These are phyloP conservation scores for Bothrops jararaca DNA, from an alignment of 2,113 vertebrate genomes.

Conservation along the genomic window DNA sequence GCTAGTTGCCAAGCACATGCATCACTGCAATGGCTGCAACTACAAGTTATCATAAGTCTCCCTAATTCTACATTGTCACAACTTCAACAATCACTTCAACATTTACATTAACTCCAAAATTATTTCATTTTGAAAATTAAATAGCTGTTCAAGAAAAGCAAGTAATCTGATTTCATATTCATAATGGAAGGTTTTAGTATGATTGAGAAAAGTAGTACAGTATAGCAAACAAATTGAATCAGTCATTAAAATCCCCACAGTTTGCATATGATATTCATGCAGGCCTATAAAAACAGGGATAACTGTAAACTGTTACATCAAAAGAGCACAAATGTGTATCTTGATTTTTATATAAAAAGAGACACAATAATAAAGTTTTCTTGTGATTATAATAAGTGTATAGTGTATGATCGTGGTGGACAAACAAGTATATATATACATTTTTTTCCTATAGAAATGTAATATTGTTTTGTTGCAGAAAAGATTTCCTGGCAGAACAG, in stretches of 20 bases:
- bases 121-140: background rate
- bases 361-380: background rate
- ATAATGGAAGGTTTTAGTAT: background rate
- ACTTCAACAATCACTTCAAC: background rate
- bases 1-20: background rate
- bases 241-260: background rate
- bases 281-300: background rate
- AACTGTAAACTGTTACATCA: background rate
- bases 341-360: background rate
- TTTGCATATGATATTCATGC: background rate
- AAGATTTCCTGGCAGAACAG: background rate
- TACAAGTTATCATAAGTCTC: background rate
- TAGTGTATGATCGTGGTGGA: background rate
- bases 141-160: background rate
- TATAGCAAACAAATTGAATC: background rate
- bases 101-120: background rate
- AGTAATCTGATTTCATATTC: background rate
- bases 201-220: background rate
- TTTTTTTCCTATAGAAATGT: background rate
- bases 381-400: background rate
- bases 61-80: background rate
- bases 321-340: background rate
- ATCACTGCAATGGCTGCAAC: background rate
- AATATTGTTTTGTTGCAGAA: background rate
- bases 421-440: background rate